These are phyloP conservation scores for Tenualosa thibaudeaui DNA, from an alignment of 2,797 vertebrate species.

Conservation along the genomic window DNA sequence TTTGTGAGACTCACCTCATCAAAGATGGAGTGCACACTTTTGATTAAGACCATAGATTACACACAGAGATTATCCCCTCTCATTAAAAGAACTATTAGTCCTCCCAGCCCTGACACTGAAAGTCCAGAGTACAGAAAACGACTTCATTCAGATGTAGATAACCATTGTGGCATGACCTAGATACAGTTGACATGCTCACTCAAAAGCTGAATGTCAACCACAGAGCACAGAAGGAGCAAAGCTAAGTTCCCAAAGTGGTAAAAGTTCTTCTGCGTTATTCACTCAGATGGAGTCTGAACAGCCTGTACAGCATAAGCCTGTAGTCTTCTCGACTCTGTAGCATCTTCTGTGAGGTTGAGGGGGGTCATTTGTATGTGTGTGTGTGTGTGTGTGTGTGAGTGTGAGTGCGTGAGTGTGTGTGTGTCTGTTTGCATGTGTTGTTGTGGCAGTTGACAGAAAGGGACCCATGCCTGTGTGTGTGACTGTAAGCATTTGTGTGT, in stretches of 20 bases:
- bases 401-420: neutral
- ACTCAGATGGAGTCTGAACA: no score
- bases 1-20: conserved; percentile 52
- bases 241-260: neutral
- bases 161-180: neutral
- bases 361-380: neutral
- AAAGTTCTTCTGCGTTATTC: neutral
- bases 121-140: neutral
- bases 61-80: conserved; percentile 32
- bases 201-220: neutral
- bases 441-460: no score
- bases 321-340: no score
- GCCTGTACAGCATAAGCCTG: no score
- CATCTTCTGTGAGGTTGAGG: neutral
- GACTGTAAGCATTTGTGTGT: neutral
- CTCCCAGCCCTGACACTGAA: neutral
- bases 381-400: conserved; percentile 27
- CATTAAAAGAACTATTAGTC: neutral
- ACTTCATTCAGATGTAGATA: conserved; percentile 1
- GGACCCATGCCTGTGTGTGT: neutral
- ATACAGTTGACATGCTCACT: neutral
- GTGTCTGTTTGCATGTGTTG: neutral
- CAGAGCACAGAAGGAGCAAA: neutral
- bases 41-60: conserved; percentile 47
- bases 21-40: conserved; percentile 53